A percentile compares a stretch with the other conserved stretches of the same genome.
These are phyloP conservation scores for Muscicapa striata DNA, from an alignment of 2,797 vertebrate genomes.

Conservation along the genomic window DNA sequence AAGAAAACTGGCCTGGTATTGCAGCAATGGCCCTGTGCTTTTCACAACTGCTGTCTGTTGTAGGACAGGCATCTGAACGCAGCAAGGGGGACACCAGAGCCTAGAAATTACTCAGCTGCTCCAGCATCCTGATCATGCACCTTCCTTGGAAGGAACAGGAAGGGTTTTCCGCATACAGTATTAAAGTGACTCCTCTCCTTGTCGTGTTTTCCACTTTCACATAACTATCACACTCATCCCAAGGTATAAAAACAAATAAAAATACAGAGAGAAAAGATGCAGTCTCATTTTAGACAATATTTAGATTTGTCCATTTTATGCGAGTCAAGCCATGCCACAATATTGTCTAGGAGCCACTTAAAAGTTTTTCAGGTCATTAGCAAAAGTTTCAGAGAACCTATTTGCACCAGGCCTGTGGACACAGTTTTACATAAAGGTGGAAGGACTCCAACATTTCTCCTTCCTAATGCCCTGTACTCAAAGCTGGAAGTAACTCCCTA, in stretches of 20 bases:
- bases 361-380: neutral
- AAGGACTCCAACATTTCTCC: neutral
- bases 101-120: neutral
- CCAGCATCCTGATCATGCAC: neutral
- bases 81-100: neutral
- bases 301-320: neutral
- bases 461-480: neutral
- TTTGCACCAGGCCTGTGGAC: neutral
- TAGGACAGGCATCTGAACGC: neutral
- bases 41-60: neutral
- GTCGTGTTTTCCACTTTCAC: neutral
- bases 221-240: neutral
- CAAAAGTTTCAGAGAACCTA: neutral
- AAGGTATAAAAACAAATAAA: neutral
- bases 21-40: neutral
- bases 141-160: neutral
- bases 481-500: neutral
- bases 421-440: neutral
- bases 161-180: neutral
- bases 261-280: neutral
- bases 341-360: neutral
- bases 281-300: neutral
- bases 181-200: neutral
- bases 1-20: neutral
- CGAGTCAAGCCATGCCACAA: neutral